Conservation (phyloP, 1,140 invertebrate species). For the Trichoplusia ni region DNA sequence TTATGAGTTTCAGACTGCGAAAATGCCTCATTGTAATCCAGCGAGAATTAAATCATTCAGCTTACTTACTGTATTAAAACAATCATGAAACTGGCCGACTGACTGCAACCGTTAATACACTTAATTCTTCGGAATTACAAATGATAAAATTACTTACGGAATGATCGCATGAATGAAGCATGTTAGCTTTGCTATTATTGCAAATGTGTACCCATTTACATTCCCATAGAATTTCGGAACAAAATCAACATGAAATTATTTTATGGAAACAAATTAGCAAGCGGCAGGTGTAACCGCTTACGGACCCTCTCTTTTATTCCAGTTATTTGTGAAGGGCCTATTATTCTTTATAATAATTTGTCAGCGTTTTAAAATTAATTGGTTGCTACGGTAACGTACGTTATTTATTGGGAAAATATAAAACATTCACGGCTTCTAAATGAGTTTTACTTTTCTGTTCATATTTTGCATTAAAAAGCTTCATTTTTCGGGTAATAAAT, state of each 20-base stretch:
- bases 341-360: conserved; percentile 10
- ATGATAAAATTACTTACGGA: background rate
- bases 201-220: conserved; percentile 2
- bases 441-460: too few relatives aligned
- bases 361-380: background rate
- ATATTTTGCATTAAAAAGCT: too few relatives aligned
- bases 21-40: too few relatives aligned
- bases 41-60: too few relatives aligned
- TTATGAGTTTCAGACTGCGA: too few relatives aligned
- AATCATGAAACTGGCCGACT: too few relatives aligned
- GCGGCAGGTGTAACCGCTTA: background rate
- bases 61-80: too few relatives aligned
- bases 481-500: too few relatives aligned
- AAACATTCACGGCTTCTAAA: too few relatives aligned
- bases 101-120: too few relatives aligned
- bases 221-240: conserved; percentile 3
- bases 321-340: conserved; percentile 10
- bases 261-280: background rate
- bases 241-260: conserved; percentile 16
- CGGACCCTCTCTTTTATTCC: conserved; percentile 6
- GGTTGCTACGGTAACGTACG: too few relatives aligned
- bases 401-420: background rate
- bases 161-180: background rate
- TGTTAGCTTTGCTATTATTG: background rate
- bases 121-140: too few relatives aligned